phyloP scores from a whole-genome alignment of 1,140 invertebrate species.

The Tetramorium alpestre region DNA sequence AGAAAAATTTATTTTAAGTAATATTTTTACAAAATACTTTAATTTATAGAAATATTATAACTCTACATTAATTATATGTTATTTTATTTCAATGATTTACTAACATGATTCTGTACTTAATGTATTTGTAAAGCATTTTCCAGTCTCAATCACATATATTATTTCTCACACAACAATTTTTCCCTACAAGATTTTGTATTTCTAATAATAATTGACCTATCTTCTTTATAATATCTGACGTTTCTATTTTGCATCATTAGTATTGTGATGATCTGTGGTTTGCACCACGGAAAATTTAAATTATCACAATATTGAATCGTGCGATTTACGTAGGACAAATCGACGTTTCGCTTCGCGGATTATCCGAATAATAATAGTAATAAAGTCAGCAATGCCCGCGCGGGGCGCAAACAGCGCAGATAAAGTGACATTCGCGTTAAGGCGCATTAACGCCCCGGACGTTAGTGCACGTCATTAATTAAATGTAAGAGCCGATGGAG shows the following conservation, averaged over 20 bases:
- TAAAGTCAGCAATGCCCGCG: constrained; percentile 39
- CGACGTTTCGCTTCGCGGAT: constrained; percentile 19
- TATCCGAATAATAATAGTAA: constrained; percentile 50
- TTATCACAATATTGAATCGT: constrained; percentile 22
- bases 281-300: too few relatives aligned
- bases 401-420: constrained; percentile 35
- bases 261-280: not conserved
- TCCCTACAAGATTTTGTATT: not conserved
- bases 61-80: not conserved
- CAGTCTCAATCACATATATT: not conserved
- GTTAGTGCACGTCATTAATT: constrained; percentile 80
- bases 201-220: not conserved
- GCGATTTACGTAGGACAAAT: constrained; percentile 1
- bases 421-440: constrained; percentile 61
- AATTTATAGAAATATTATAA: not conserved
- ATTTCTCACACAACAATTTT: not conserved
- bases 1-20: not conserved
- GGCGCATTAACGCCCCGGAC: constrained; percentile 68
- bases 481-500: constrained; percentile 83
- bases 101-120: not conserved
- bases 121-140: not conserved
- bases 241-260: not conserved
- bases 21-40: not conserved
- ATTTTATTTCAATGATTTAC: not conserved
- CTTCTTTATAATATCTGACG: not conserved